Evolutionary conservation across 2,797 vertebrate genomes (phyloP), one percentile per base, ranked within the genome.

Genomic region (Ceyx erithaca): DNA sequence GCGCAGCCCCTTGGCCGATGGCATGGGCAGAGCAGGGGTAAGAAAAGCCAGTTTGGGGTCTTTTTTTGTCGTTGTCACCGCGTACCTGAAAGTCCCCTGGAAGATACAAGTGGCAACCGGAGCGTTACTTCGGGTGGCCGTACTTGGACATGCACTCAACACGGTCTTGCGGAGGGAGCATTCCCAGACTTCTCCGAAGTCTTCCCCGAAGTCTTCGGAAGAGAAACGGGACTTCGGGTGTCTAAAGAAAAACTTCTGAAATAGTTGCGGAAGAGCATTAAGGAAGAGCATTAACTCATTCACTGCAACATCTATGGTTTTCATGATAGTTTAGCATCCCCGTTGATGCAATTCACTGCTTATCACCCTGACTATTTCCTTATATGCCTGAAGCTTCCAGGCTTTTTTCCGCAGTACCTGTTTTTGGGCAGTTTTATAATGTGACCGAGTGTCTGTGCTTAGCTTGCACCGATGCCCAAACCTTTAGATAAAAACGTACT

Each of bases 21-120:
- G 68, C 45, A 2, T 23, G 9, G 12, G 31, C 4, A 6, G 1
- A 41, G 57, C 25, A 3, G n/a, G 33, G n/a, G 22, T 17, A 37
- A 12, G 46, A 48, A 48, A 48, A 48, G 11, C 46, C 46, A 48
- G 22, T 48, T 48, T 23, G 21, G 7, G 31, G n/a, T 18, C 10
- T 30, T 31, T 12, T 5, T 12, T 5, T 17, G 7, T 21, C 3
- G 6, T 4, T 14, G 35, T 16, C 33, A 9, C 1, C 0, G 35
- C 31, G 1, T 6, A 0, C 20, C 30, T 11, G n/a, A 2, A 25
- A 20, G 69, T 4, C 6, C 5, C 30, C 10, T 2, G 3, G 12
- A 54, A 10, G 20, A 14, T 11, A 8, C 6, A 5, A 3, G 41
- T 3, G 71, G 2, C 26, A 4, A 3, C 10, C 3, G 28, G n/a